Conservation (phyloP, 64 coral and sea anemone genomes). For the Hydrozoanthus tunicans region DNA sequence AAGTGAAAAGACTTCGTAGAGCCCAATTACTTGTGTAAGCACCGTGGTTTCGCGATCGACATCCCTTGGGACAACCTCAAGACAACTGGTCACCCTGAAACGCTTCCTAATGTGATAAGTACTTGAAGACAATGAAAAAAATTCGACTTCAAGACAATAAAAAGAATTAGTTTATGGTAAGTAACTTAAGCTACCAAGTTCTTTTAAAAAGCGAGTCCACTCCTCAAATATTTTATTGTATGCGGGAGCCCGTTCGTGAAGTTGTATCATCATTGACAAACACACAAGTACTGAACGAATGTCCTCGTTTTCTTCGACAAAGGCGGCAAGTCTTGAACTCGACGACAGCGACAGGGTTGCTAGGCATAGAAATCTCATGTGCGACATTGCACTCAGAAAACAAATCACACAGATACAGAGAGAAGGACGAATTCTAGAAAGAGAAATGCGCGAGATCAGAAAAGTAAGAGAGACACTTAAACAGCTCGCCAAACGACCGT, state of each 20-base stretch:
- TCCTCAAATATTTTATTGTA: neutral
- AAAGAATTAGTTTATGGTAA: neutral
- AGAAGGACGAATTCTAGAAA: conserved; percentile 74
- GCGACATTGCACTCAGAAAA: conserved; percentile 80
- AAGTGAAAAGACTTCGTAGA: no score
- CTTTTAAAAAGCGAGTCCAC: no score
- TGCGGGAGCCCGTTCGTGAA: neutral
- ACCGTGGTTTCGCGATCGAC: neutral
- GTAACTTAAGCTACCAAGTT: no score
- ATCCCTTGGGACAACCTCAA: neutral
- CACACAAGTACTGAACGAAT: neutral
- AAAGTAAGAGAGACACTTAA: conserved; percentile 89
- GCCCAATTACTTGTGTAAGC: neutral
- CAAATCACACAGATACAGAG: conserved; percentile 81
- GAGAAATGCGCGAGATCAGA: conserved; percentile 82
- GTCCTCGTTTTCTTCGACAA: conserved; percentile 25
- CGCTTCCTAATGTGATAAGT: neutral
- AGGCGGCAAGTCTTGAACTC: conserved; percentile 2
- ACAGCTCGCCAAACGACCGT: conserved; percentile 55
- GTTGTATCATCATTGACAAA: neutral
- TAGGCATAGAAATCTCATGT: conserved; percentile 81
- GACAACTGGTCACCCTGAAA: neutral
- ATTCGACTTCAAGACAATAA: neutral
- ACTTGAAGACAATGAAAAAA: neutral
- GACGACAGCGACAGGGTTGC: conserved; percentile 65